Evolutionary conservation across 2,113 vertebrate species (phyloP).

Genomic region (Erpornis zantholeuca): DNA sequence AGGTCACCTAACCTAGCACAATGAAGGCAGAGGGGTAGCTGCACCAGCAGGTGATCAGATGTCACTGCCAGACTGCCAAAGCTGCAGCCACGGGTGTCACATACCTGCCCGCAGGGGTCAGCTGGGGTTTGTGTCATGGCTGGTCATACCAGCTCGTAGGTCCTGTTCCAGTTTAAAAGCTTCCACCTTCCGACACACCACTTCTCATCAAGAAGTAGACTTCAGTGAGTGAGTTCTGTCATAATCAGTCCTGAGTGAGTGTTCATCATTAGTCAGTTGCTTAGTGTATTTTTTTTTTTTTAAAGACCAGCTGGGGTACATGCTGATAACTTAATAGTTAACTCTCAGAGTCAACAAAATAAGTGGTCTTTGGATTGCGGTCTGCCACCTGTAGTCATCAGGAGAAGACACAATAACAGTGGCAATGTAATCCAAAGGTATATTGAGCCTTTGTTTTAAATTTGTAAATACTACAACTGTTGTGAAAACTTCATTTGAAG

Average conservation of each 20-base stretch:
- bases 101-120: accelerated
- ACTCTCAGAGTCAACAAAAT: background rate
- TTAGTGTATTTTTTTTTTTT: background rate
- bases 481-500: conserved; percentile 62
- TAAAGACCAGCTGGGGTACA: background rate
- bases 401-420: background rate
- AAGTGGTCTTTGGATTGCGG: background rate
- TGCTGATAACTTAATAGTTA: conserved; percentile 17
- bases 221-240: background rate
- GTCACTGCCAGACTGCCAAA: background rate
- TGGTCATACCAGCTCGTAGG: background rate
- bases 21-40: background rate
- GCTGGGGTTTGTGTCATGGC: background rate
- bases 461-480: conserved; percentile 70
- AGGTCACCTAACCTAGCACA: background rate
- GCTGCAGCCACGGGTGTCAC: background rate
- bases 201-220: background rate
- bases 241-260: background rate
- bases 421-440: conserved; percentile 32
- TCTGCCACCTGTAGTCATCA: background rate
- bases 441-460: conserved; percentile 10
- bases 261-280: background rate
- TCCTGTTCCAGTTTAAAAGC: background rate
- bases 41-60: background rate
- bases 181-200: background rate